Evolutionary conservation across 2,888 invertebrate species (phyloP), one percentile per base, ranked within the genome.

Genomic region (Cataglyphis albicans): DNA sequence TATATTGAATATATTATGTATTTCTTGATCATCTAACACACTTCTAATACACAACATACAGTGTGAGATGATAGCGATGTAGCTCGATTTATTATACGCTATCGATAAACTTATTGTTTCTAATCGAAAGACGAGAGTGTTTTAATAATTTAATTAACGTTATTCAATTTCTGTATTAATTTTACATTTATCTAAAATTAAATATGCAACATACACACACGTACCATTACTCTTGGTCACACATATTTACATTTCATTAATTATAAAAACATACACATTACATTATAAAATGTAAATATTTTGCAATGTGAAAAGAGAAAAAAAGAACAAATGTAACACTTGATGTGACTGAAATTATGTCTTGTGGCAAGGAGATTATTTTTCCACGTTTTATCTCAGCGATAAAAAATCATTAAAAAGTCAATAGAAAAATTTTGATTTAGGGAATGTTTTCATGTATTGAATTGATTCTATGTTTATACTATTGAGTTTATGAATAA

Each of bases 31-130:
- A 4, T 86, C 93, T 93, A 92, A 92, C 93, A 93, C 93, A 93
- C 93, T 92, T 91, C 93, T 91, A 91, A 91, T 92, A 91, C 93
- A 92, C 92, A 93, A 93, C 92, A 92, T 90, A 90, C 90, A 93
- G 63, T 88, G 82, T 76, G 80, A 85, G 83, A 76, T 85, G 73
- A 89, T 86, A 84, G 84, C 83, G 76, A 74, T 84, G 84, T 72
- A 89, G 82, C 74, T 86, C 52, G 63, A 38, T 68, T 82, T 32
- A 21, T 72, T 78, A 68, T 38, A 44, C 38, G 18, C 57, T 70
- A n/a, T 75, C 72, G 25, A 18, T 48, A 38, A 75, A 64, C 48
- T 75, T 44, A 41, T 3, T 35, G 5, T 61, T 63, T 74, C 44
- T 10, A 73, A 18, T 59, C 72, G 25, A 32, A 74, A 63, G 44